Conservation (phyloP, 2,797 vertebrate species). For the Ctenopoma kingsleyae region DNA sequence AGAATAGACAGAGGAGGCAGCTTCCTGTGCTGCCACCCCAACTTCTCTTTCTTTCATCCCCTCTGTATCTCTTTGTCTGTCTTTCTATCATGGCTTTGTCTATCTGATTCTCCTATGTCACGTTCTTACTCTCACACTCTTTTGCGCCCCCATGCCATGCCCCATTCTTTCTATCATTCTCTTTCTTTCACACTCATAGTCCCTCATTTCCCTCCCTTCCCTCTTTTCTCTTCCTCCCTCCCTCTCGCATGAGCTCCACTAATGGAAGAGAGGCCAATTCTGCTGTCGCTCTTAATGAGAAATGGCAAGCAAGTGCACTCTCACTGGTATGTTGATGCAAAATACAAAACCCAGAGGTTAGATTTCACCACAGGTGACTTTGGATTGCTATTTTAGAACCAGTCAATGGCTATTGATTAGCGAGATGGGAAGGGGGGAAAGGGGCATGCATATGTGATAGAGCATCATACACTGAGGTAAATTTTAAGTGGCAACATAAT, state of each 20-base stretch:
- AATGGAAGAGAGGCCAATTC: slow-evolving; percentile 77
- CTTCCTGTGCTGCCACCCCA: slow-evolving; percentile 62
- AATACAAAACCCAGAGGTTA: slow-evolving; percentile 79
- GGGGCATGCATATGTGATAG: slow-evolving; percentile 79
- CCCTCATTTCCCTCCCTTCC: neutral
- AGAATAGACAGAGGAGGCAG: slow-evolving; percentile 72
- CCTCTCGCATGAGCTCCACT: slow-evolving; percentile 73
- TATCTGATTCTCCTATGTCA: slow-evolving; percentile 57
- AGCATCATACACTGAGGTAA: slow-evolving; percentile 58
- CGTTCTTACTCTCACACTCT: slow-evolving; percentile 30
- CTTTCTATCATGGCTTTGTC: slow-evolving; percentile 57
- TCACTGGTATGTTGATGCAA: slow-evolving; percentile 56
- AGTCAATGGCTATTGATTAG: slow-evolving; percentile 84
- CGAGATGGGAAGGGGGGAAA: slow-evolving; percentile 64
- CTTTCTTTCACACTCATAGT: slow-evolving; percentile 6
- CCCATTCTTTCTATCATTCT: slow-evolving; percentile 54
- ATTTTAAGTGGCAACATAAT: slow-evolving; percentile 67
- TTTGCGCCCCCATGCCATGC: slow-evolving; percentile 35
- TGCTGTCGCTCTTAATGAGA: slow-evolving; percentile 79
- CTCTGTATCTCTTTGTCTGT: slow-evolving; percentile 57
- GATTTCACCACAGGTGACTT: slow-evolving; percentile 75
- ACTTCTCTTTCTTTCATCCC: slow-evolving; percentile 38
- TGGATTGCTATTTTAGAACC: slow-evolving; percentile 80
- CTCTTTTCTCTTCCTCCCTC: neutral
- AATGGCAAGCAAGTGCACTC: slow-evolving; percentile 76